Base-by-base conservation (phyloP, 2,113 vertebrate genomes). In the Chaetodon trifascialis region DNA sequence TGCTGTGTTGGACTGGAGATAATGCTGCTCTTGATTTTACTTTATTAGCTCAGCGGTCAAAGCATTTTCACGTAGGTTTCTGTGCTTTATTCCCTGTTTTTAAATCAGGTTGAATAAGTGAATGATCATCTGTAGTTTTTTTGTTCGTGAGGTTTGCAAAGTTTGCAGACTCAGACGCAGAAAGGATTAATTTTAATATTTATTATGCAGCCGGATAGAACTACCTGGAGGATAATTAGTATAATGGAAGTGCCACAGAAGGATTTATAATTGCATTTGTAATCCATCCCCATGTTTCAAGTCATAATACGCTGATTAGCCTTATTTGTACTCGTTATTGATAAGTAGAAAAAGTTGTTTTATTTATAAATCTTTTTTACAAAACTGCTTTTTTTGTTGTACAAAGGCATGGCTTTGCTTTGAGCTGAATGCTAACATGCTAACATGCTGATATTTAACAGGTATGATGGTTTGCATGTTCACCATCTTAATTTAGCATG, bases 271-370 rank as follows among this genome's bases (percentile, higher is more conserved):
- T 47, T 69, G 4, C 42, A 52, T 1, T 51, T 74, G 15, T 66
- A 58, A 79, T 79, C 46, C 38, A 34, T 23, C 51, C 16, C 5
- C 7, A 12, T 63, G 47, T 64, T 52, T 56, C 40, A 25, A n/a
- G 38, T 73, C 62, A 56, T 44, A 79, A 82, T 44, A 62, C 23
- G 21, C 11, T 64, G 56, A 82, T 79, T 82, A 67, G 49, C 36
- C 16, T 30, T 25, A 4, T 59, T 65, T 65, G 17, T 19, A 15
- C 5, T 12, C n/a, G 10, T 47, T 15, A 64, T 55, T 71, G 17
- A 55, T 62, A 36, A 46, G n/a, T 23, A 36, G 36, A 62, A 63
- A 5, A 10, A 14, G 2, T 42, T 67, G 1, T 34, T 58, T 38
- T 38, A 17, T 19, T 38, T 5, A 11, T 36, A 72, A 44, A 2